phyloP scores from a whole-genome alignment of 2,797 vertebrate species.

The Phylloscopus collybita region DNA sequence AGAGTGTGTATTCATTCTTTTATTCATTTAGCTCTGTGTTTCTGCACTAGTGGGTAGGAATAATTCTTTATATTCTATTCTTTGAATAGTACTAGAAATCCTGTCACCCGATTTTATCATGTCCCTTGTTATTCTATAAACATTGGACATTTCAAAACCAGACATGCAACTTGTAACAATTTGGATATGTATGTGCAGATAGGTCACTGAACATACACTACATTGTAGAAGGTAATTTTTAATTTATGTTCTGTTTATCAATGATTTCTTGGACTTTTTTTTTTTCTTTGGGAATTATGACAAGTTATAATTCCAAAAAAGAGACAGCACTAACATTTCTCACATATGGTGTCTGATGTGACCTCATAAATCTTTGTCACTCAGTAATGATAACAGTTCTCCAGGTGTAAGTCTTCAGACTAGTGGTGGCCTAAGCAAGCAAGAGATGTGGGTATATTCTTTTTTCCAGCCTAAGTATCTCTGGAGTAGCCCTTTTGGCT shows the following conservation, averaged over 20 bases:
- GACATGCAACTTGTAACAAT: not conserved
- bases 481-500: not conserved
- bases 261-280: not conserved
- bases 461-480: not conserved
- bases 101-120: not conserved
- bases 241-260: not conserved
- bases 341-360: not conserved
- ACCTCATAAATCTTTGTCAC: not conserved
- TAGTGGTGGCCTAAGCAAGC: not conserved
- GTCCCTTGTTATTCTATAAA: not conserved
- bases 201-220: not conserved
- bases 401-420: not conserved
- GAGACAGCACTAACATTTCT: not conserved
- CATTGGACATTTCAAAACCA: slow-evolving; percentile 2
- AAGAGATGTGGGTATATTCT: not conserved
- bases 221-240: not conserved
- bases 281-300: not conserved
- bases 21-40: slow-evolving; percentile 37
- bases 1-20: slow-evolving; percentile 15
- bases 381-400: not conserved
- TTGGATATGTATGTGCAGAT: not conserved
- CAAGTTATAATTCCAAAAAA: not conserved
- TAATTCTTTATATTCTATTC: slow-evolving; percentile 36
- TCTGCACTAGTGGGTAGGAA: slow-evolving; percentile 24
- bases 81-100: not conserved